phyloP scores from a whole-genome alignment of 2,113 vertebrate genomes.

The Tilapia sparmanii region DNA sequence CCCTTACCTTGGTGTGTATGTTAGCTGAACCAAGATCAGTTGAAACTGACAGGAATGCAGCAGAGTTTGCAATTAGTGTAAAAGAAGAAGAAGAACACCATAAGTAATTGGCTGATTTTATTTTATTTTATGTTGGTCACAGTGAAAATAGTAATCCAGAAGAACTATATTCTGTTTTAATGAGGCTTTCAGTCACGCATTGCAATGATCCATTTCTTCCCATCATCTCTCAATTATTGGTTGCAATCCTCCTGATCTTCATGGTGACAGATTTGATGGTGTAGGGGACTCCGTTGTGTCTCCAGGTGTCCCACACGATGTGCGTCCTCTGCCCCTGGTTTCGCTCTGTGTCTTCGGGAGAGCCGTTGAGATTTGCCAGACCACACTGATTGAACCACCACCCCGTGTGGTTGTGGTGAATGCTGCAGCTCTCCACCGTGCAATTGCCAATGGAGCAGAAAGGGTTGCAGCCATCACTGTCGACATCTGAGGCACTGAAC shows the following conservation, averaged over 20 bases:
- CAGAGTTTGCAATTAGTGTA: background rate
- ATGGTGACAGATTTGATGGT: slow-evolving; percentile 87
- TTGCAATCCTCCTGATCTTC: slow-evolving; percentile 82
- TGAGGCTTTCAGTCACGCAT: background rate
- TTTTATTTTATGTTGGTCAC: background rate
- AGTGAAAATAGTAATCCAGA: background rate
- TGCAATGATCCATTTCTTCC: background rate
- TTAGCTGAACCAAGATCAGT: background rate
- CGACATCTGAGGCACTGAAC: slow-evolving; percentile 86
- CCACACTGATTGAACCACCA: slow-evolving; percentile 92
- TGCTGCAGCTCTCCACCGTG: slow-evolving; percentile 82
- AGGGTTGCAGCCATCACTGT: slow-evolving; percentile 84
- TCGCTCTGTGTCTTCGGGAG: slow-evolving; percentile 69
- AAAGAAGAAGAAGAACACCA: background rate
- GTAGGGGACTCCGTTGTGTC: slow-evolving; percentile 66
- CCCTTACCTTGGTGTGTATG: background rate
- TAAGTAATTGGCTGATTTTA: background rate
- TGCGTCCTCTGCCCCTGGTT: slow-evolving; percentile 49
- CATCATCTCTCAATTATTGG: slow-evolving; percentile 40
- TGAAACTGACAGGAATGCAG: background rate
- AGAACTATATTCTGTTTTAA: slow-evolving; percentile 2
- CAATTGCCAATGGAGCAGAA: slow-evolving; percentile 69
- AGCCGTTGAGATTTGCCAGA: slow-evolving; percentile 84
- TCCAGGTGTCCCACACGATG: slow-evolving; percentile 88
- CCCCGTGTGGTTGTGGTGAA: slow-evolving; percentile 75